phyloP scores from a whole-genome alignment of 2,888 invertebrate genomes.

The Coecobrya sp. region DNA sequence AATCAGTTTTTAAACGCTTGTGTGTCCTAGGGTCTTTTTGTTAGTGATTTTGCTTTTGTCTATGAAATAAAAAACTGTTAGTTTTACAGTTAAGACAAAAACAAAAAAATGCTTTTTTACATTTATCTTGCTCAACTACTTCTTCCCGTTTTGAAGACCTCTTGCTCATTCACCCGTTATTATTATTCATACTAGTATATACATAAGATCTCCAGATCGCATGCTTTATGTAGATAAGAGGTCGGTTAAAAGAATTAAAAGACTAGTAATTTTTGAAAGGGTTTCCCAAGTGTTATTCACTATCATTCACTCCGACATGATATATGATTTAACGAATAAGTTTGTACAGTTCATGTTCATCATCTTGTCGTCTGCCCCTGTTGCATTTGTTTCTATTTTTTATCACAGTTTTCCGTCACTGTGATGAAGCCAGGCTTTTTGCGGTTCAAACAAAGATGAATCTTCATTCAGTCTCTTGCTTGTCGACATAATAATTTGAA shows the following conservation, averaged over 20 bases:
- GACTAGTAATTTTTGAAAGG: constrained; percentile 38
- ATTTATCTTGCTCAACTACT: constrained; percentile 46
- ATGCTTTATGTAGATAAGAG: constrained; percentile 49
- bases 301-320: constrained; percentile 65
- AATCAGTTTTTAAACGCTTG: background rate
- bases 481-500: constrained; percentile 76
- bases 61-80: constrained; percentile 23
- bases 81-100: constrained; percentile 68
- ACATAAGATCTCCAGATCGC: background rate
- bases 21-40: background rate
- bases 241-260: constrained; percentile 64
- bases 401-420: background rate
- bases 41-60: background rate
- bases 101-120: constrained; percentile 50
- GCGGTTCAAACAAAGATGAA: constrained; percentile 42
- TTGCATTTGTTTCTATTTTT: constrained; percentile 7
- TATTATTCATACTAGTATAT: background rate
- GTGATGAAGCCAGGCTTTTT: constrained; percentile 9
- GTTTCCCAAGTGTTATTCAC: constrained; percentile 42
- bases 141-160: background rate
- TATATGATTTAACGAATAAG: constrained; percentile 53
- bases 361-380: constrained; percentile 40
- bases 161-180: constrained; percentile 5
- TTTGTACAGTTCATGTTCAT: constrained; percentile 37
- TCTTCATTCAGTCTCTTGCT: constrained; percentile 41